phyloP scores from a whole-genome alignment of 2,797 vertebrate species.

The Phrynocephalus vlangalii region DNA sequence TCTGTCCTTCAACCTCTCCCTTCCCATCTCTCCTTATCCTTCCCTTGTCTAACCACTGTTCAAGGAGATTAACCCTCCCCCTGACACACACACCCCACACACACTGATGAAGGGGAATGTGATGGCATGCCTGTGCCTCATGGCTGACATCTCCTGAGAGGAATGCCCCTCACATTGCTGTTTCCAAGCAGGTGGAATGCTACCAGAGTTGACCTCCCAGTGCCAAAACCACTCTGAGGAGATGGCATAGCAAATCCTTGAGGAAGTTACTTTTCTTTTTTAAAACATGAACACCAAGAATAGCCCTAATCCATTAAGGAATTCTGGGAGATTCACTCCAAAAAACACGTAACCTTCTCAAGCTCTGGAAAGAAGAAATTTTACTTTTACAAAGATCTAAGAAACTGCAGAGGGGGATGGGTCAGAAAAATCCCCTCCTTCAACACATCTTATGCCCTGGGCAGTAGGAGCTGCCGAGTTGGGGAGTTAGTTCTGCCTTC shows the following conservation, averaged over 20 bases:
- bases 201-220: neutral
- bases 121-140: no score
- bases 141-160: no score
- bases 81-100: no score
- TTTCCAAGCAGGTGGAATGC: neutral
- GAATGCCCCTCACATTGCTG: no score
- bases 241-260: neutral
- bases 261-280: neutral
- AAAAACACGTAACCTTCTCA: neutral
- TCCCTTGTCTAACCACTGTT: conserved; percentile 21
- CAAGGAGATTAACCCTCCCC: conserved; percentile 15
- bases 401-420: neutral
- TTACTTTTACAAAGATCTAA: neutral
- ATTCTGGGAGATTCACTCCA: neutral
- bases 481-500: no score
- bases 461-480: neutral
- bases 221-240: neutral
- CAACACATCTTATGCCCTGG: neutral
- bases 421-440: neutral
- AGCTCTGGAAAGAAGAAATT: neutral
- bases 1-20: neutral
- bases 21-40: conserved; percentile 30
- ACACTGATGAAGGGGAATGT: no score
- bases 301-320: neutral
- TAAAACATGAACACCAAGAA: neutral